These are phyloP conservation scores for Astreopora myriophthalma DNA, from an alignment of 64 coral and sea anemone species.

Conservation along the genomic window DNA sequence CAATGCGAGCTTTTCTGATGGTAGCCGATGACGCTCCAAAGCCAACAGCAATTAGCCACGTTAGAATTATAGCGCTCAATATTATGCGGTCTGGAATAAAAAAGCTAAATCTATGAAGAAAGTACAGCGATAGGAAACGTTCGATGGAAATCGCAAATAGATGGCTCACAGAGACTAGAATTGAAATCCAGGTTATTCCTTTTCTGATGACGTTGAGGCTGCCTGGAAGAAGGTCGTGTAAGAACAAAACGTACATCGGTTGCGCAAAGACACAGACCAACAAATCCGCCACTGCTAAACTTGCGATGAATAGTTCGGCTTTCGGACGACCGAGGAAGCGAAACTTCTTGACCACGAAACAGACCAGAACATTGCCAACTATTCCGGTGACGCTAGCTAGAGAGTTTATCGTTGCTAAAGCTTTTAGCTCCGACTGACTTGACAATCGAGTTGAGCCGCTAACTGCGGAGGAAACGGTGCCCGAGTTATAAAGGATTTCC, in stretches of 20 bases:
- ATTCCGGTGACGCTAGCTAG: slow-evolving; percentile 49
- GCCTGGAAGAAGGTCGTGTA: slow-evolving; percentile 18
- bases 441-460: not conserved
- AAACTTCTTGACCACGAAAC: slow-evolving; percentile 77
- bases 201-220: slow-evolving; percentile 33
- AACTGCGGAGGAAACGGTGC: not conserved
- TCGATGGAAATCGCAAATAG: slow-evolving; percentile 83
- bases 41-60: slow-evolving; percentile 67
- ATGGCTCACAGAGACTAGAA: slow-evolving; percentile 67
- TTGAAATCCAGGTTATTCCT: slow-evolving; percentile 76
- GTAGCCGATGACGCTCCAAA: slow-evolving; percentile 58
- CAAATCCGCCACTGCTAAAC: slow-evolving; percentile 74
- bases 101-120: slow-evolving; percentile 57
- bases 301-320: slow-evolving; percentile 78
- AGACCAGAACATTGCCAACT: slow-evolving; percentile 79
- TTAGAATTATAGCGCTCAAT: slow-evolving; percentile 12
- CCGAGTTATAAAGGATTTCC: not conserved
- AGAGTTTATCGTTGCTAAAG: slow-evolving; percentile 51
- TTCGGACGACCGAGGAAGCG: slow-evolving; percentile 73
- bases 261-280: slow-evolving; percentile 71
- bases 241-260: slow-evolving; percentile 72
- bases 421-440: slow-evolving; percentile 3
- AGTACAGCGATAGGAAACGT: slow-evolving; percentile 78
- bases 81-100: slow-evolving; percentile 42
- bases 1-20: slow-evolving; percentile 60